phyloP scores from a whole-genome alignment of 2,888 invertebrate species.

The Cerceris ruficornis region DNA sequence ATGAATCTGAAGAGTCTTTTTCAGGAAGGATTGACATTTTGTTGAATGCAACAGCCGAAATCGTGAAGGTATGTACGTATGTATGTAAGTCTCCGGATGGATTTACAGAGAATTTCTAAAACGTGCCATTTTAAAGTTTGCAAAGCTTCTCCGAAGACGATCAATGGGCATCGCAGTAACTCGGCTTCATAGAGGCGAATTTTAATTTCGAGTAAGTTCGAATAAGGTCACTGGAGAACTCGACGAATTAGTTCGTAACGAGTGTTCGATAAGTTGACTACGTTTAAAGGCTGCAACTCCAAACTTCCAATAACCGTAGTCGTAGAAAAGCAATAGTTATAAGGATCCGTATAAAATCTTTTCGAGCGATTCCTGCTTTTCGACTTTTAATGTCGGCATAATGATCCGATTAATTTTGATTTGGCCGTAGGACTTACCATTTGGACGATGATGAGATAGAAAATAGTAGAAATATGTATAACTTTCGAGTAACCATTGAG shows the following conservation, averaged over 20 bases:
- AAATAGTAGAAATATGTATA: background rate
- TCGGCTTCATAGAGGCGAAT: slow-evolving; percentile 32
- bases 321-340: slow-evolving; percentile 8
- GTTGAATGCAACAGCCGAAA: background rate
- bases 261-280: slow-evolving; percentile 49
- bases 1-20: no score
- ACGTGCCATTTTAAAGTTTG: slow-evolving; percentile 15
- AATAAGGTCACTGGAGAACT: slow-evolving; percentile 38
- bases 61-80: background rate
- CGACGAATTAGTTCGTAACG: slow-evolving; percentile 52
- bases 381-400: background rate
- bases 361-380: background rate
- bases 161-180: slow-evolving; percentile 25
- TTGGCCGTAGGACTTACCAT: background rate
- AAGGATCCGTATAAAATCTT: background rate
- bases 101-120: background rate
- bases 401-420: background rate
- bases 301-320: slow-evolving; percentile 11
- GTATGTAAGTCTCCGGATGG: background rate
- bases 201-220: slow-evolving; percentile 53
- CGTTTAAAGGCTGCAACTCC: slow-evolving; percentile 33
- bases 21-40: background rate
- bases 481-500: no score
- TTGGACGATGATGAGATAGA: background rate
- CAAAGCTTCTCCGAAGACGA: slow-evolving; percentile 29